Evolutionary conservation across 2,797 vertebrate species (phyloP).

Genomic region (Knipowitschia caucasica): DNA sequence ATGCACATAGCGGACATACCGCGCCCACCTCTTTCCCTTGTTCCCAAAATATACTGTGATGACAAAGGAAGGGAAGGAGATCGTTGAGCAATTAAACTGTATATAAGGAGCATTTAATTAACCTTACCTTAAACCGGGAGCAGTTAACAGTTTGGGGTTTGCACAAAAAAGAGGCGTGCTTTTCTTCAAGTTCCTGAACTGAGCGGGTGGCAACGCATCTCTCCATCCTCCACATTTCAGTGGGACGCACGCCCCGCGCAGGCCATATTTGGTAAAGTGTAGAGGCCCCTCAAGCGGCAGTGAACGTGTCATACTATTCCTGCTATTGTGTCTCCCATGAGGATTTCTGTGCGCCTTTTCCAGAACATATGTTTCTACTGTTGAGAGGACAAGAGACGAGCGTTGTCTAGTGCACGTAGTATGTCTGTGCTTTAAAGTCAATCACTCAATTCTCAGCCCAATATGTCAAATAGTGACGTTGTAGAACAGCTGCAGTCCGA

Average conservation of each 20-base stretch:
- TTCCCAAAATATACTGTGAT: slow-evolving; percentile 3
- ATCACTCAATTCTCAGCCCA: too few species aligned
- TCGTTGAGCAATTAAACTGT: background rate
- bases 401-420: too few species aligned
- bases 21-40: slow-evolving; percentile 21
- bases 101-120: accelerated
- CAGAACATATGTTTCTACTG: too few species aligned
- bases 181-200: slow-evolving; percentile 16
- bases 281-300: slow-evolving; percentile 4
- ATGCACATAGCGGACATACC: slow-evolving; percentile 35
- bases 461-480: too few species aligned
- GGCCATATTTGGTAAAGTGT: slow-evolving; percentile 57
- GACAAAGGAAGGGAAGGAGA: accelerated
- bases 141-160: background rate
- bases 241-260: slow-evolving; percentile 37
- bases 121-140: slow-evolving; percentile 37
- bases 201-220: slow-evolving; percentile 17
- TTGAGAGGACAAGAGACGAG: too few species aligned
- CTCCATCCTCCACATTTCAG: slow-evolving; percentile 21
- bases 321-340: too few species aligned
- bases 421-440: too few species aligned
- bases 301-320: too few species aligned
- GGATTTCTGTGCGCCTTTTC: too few species aligned
- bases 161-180: background rate
- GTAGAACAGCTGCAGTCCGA: too few species aligned